Evolutionary conservation across 2,113 vertebrate species (phyloP), one percentile per base, ranked within the genome.

Genomic region (Alethe diademata): DNA sequence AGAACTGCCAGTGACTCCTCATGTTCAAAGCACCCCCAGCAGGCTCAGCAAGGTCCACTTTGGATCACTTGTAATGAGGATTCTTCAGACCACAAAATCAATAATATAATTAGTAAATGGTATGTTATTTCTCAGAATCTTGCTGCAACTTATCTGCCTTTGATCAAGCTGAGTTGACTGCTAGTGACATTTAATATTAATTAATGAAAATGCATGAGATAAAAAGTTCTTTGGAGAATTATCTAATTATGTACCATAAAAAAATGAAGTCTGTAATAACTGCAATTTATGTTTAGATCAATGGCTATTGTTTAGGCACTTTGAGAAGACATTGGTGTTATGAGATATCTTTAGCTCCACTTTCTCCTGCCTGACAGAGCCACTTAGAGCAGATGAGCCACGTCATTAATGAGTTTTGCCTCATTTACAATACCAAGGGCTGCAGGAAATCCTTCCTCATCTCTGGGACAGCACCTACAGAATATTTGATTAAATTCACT

Each of bases 31-130:
- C 42, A 95, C 90, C 96, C 96, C 97, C 95, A 80, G 95, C 70
- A 33, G 96, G 91, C 90, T 90, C 80, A 53, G 90, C 58, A 36
- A 91, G 80, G 90, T 91, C 97, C 94, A 78, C 78, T 61, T 47
- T 65, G 84, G 38, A 95, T 73, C 70, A 24, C 71, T 38, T 90
- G 84, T 93, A 97, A 97, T 96, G 96, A 97, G 96, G 97, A 97
- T 98, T 98, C 97, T 96, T 97, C 97, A 97, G 95, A 97, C 97
- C 95, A 96, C 96, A 97, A 98, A 97, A 97, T 98, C 98, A 98
- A 98, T 98, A 97, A 95, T 72, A 96, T 96, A 97, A 98, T 98
- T 98, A 98, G 97, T 96, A 98, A 96, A 97, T 96, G 97, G 96
- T 96, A 88, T 79, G 94, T 95, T 97, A 95, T 97, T 97, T 90